Conservation (phyloP, 1,140 invertebrate species). For the Sinella curviseta region DNA sequence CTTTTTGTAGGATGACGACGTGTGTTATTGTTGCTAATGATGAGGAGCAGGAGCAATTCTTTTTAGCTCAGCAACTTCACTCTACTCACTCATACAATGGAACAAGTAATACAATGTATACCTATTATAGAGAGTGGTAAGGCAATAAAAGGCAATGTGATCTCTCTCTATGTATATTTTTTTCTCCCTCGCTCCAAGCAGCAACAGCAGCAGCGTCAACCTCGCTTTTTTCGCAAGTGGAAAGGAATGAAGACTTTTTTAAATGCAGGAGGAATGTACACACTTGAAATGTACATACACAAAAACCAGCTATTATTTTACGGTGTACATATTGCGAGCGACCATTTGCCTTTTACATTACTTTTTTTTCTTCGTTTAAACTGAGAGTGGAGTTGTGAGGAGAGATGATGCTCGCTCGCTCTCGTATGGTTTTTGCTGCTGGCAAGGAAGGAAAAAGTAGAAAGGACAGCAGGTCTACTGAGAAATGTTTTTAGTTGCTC, state of each 20-base stretch:
- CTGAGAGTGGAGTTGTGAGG: too few species aligned
- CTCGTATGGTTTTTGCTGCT: neutral
- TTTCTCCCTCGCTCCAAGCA: neutral
- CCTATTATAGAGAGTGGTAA: too few species aligned
- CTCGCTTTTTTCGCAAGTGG: neutral
- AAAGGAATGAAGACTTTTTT: neutral
- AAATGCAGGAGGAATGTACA: neutral
- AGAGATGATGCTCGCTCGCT: neutral
- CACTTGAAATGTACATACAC: too few species aligned
- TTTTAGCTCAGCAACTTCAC: neutral
- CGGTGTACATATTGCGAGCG: too few species aligned
- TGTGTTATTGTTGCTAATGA: slow-evolving; percentile 12
- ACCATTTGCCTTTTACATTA: too few species aligned
- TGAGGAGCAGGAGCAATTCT: neutral
- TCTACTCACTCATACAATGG: neutral
- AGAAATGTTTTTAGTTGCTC: neutral
- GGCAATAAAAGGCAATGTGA: too few species aligned
- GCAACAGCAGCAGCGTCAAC: too few species aligned
- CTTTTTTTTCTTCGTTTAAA: too few species aligned
- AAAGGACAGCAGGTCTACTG: neutral
- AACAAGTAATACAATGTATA: neutral
- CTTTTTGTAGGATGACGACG: neutral
- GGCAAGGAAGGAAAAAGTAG: neutral
- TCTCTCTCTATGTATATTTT: too few species aligned
- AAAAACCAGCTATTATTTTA: too few species aligned